Conservation (phyloP, 2,888 invertebrate species). For the Acanthacorydalis orientalis region DNA sequence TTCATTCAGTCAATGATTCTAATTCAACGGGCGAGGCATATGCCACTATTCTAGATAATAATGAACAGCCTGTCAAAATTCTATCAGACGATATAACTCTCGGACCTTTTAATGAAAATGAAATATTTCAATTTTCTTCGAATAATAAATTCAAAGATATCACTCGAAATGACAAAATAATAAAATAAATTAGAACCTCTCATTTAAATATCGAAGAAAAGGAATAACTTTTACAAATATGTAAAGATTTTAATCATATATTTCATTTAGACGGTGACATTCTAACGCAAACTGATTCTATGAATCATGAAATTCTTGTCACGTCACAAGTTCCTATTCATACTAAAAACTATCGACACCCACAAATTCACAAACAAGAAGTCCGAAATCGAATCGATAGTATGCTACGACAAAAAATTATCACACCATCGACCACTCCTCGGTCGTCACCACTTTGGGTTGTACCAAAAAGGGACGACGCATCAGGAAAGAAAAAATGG, state of each 20-base stretch:
- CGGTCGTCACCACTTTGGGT: slow-evolving; percentile 14
- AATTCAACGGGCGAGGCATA: too few relatives aligned
- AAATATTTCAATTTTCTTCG: too few relatives aligned
- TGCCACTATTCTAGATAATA: too few relatives aligned
- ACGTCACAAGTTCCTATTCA: slow-evolving; percentile 10
- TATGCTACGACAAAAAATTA: slow-evolving; percentile 11
- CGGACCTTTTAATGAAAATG: too few relatives aligned
- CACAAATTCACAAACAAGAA: slow-evolving; percentile 14
- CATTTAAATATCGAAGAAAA: not conserved
- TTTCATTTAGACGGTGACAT: slow-evolving; percentile 6
- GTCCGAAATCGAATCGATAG: slow-evolving; percentile 12
- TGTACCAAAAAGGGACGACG: slow-evolving; percentile 12
- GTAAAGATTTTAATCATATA: slow-evolving; percentile 4
- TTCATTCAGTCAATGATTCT: too few relatives aligned
- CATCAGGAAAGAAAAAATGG: slow-evolving; percentile 11
- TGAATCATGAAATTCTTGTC: slow-evolving; percentile 9
- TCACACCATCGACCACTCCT: slow-evolving; percentile 10
- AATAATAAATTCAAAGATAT: too few relatives aligned
- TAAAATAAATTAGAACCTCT: not conserved
- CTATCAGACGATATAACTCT: too few relatives aligned
- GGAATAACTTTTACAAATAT: slow-evolving; percentile 8
- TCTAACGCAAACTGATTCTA: slow-evolving; percentile 7
- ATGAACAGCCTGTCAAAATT: too few relatives aligned
- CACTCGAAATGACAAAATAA: not conserved
- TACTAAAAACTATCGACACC: slow-evolving; percentile 10